Evolutionary conservation across 2,888 invertebrate genomes (phyloP).

Genomic region (Galerucella pusilla): DNA sequence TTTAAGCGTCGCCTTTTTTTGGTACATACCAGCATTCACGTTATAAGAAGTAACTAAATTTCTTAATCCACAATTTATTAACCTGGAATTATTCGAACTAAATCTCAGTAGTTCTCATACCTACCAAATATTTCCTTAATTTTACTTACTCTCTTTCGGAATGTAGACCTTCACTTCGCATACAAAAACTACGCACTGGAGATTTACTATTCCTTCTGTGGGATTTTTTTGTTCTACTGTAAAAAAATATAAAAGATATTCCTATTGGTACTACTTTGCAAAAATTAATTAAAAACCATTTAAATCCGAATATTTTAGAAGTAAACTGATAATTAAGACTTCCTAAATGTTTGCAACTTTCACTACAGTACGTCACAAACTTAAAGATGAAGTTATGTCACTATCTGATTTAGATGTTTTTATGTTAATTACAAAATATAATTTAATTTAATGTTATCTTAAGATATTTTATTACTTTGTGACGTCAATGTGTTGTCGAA

Average conservation of each 20-base stretch:
- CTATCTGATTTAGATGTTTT: too few species aligned
- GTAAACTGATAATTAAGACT: too few species aligned
- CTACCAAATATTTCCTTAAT: slow-evolving; percentile 7
- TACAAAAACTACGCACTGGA: slow-evolving; percentile 23
- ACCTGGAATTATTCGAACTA: slow-evolving; percentile 38
- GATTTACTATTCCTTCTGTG: slow-evolving; percentile 26
- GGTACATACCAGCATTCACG: slow-evolving; percentile 27
- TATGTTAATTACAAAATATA: too few species aligned
- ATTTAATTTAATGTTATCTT: too few species aligned
- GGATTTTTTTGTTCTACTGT: slow-evolving; percentile 17
- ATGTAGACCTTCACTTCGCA: slow-evolving; percentile 32
- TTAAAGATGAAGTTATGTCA: too few species aligned
- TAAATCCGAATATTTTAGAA: too few species aligned
- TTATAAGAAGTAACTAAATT: slow-evolving; percentile 44
- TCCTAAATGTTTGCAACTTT: too few species aligned
- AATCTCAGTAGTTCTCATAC: slow-evolving; percentile 16
- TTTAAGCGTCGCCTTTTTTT: slow-evolving; percentile 19
- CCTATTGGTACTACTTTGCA: too few species aligned
- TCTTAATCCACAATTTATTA: slow-evolving; percentile 45
- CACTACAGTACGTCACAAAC: too few species aligned
- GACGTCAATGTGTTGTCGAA: too few species aligned
- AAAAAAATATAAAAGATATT: not conserved
- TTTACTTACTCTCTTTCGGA: slow-evolving; percentile 43
- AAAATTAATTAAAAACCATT: too few species aligned
- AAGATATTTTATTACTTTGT: too few species aligned